phyloP scores from a whole-genome alignment of 2,113 vertebrate genomes.

The Xyliphius kryptos region DNA sequence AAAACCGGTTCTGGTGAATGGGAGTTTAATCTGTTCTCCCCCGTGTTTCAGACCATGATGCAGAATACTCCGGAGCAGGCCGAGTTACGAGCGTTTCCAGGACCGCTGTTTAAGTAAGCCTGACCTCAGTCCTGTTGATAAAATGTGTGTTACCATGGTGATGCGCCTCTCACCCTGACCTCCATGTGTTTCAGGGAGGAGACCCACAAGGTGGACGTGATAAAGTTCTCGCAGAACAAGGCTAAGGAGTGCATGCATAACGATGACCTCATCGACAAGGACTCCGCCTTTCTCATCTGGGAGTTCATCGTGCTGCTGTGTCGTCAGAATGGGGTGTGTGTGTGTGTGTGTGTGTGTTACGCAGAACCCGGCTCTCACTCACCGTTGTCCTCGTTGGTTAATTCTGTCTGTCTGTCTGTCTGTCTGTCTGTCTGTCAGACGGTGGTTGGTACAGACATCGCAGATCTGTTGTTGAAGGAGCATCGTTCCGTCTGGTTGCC shows the following conservation, averaged over 20 bases:
- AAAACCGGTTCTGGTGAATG: no score
- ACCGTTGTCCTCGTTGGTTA: no score
- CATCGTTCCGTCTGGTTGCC: constrained; percentile 92
- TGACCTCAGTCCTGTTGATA: not conserved
- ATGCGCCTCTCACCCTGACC: not conserved
- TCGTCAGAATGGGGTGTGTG: constrained; percentile 86
- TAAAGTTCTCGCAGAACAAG: constrained; percentile 95
- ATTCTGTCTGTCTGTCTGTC: no score
- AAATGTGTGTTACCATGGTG: not conserved
- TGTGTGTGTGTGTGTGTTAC: not conserved
- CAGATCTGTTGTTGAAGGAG: constrained; percentile 86
- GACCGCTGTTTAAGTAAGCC: constrained; percentile 86
- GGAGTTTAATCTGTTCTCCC: not conserved
- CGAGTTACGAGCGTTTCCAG: constrained; percentile 83
- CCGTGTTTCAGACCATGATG: constrained; percentile 70
- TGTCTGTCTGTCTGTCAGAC: no score
- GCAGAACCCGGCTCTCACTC: no score
- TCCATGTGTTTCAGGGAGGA: constrained; percentile 71
- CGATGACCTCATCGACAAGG: constrained; percentile 80
- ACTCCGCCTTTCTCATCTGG: constrained; percentile 90
- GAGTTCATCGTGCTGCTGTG: constrained; percentile 89
- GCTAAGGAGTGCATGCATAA: constrained; percentile 77
- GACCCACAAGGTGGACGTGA: constrained; percentile 97
- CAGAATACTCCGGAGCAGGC: constrained; percentile 82
- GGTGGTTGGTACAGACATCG: constrained; percentile 91